Percentiles rank a stretch among this genome's conserved stretches.
Conservation (phyloP, 2,888 invertebrate species). For the Sycophila texana region DNA sequence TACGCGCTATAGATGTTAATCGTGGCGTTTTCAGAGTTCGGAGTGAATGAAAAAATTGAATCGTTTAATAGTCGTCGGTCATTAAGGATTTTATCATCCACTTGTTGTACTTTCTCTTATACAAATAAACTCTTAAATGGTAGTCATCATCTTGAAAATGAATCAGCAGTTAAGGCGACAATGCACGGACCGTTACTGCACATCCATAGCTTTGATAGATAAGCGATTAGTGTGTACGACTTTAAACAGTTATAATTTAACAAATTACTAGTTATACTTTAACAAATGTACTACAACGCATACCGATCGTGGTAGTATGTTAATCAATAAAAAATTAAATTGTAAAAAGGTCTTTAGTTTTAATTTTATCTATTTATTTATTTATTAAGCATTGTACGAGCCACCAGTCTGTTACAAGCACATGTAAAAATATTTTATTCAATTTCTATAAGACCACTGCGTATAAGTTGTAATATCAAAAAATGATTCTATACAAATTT, state of each 20-base stretch:
- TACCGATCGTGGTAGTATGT: neutral
- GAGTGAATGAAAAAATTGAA: no score
- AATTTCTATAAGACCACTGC: no score
- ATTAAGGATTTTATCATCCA: conserved; percentile 18
- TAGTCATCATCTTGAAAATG: conserved; percentile 54
- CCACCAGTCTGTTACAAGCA: no score
- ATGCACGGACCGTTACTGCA: conserved; percentile 51
- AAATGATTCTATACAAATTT: no score
- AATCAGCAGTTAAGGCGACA: conserved; percentile 54
- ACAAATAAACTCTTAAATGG: conserved; percentile 40
- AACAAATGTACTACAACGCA: conserved; percentile 29
- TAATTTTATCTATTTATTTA: neutral
- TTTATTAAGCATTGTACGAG: neutral
- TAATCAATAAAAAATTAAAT: no score
- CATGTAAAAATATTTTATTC: no score
- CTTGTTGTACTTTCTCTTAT: conserved; percentile 43
- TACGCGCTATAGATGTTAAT: no score
- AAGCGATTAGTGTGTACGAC: conserved; percentile 33
- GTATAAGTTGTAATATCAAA: no score
- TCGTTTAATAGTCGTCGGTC: no score
- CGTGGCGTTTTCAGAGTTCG: no score
- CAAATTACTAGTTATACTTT: neutral
- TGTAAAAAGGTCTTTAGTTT: neutral
- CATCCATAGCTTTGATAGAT: conserved; percentile 39
- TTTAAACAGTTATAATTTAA: conserved; percentile 35